Evolutionary conservation across 2,888 invertebrate species (phyloP).

Genomic region (Tenthredo notha): DNA sequence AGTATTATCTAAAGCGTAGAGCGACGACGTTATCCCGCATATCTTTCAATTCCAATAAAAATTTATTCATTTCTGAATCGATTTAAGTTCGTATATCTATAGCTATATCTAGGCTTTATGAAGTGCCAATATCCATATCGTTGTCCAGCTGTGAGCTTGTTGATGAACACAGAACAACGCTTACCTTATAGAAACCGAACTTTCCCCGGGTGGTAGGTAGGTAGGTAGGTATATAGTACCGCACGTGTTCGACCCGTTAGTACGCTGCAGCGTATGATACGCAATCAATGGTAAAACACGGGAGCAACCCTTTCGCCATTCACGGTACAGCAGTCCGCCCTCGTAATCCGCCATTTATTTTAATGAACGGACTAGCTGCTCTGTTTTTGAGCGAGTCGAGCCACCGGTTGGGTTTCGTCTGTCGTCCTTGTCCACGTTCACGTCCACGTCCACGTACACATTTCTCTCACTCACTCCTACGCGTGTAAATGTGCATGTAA

Average conservation of each 20-base stretch:
- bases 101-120: background rate
- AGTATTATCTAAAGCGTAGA: background rate
- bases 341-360: constrained; percentile 64
- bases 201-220: constrained; percentile 11
- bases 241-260: constrained; percentile 60
- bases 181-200: constrained; percentile 3
- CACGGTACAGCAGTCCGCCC: constrained; percentile 35
- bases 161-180: constrained; percentile 24
- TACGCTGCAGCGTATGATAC: constrained; percentile 59
- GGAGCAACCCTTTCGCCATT: constrained; percentile 48
- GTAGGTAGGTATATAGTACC: background rate
- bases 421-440: background rate
- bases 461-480: background rate
- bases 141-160: constrained; percentile 9
- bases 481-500: background rate
- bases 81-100: background rate
- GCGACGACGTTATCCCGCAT: background rate
- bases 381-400: constrained; percentile 23
- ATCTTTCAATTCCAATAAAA: background rate
- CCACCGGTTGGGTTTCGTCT: background rate
- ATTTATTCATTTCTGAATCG: background rate
- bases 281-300: constrained; percentile 68
- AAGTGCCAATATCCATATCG: background rate
- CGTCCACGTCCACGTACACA: background rate
- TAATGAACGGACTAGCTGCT: constrained; percentile 64